Percentiles rank a stretch among this genome's conserved stretches.
phyloP scores from a whole-genome alignment of 2,888 invertebrate species.

The Theodoxus fluviatilis region DNA sequence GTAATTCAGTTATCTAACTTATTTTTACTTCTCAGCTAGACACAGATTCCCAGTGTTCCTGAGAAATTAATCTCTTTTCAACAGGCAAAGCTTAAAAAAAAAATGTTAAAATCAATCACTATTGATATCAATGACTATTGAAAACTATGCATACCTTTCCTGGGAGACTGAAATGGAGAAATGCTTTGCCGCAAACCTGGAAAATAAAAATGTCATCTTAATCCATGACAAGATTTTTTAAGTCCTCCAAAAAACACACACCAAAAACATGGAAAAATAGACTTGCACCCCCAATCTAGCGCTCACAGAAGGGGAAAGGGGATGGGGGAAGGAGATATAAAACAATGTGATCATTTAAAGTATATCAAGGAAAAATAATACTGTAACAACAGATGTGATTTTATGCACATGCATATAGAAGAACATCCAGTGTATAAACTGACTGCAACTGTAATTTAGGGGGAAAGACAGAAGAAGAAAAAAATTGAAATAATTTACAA shows the following conservation, averaged over 20 bases:
- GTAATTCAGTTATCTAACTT: too few species aligned
- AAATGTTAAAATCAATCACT: not conserved
- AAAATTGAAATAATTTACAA: not conserved
- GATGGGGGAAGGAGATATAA: not conserved
- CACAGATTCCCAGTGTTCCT: too few species aligned
- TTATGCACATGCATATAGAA: too few species aligned
- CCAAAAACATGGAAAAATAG: not conserved
- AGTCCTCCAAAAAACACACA: too few species aligned
- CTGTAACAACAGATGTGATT: too few species aligned
- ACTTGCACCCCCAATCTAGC: not conserved
- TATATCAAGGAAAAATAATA: not conserved
- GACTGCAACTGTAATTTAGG: too few species aligned
- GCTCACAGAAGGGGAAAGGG: not conserved
- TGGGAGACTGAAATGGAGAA: constrained; percentile 57
- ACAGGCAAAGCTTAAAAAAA: not conserved
- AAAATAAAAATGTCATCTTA: too few species aligned
- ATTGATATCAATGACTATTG: too few species aligned
- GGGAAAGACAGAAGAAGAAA: too few species aligned
- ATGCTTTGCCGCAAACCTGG: constrained; percentile 62
- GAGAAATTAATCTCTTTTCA: constrained; percentile 13
- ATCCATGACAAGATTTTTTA: not conserved
- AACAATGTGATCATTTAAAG: not conserved
- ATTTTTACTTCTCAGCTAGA: too few species aligned
- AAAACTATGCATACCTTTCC: constrained; percentile 47
- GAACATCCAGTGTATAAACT: too few species aligned